Evolutionary conservation across 2,888 invertebrate species (phyloP).

Genomic region (Acrobeloides nanus): DNA sequence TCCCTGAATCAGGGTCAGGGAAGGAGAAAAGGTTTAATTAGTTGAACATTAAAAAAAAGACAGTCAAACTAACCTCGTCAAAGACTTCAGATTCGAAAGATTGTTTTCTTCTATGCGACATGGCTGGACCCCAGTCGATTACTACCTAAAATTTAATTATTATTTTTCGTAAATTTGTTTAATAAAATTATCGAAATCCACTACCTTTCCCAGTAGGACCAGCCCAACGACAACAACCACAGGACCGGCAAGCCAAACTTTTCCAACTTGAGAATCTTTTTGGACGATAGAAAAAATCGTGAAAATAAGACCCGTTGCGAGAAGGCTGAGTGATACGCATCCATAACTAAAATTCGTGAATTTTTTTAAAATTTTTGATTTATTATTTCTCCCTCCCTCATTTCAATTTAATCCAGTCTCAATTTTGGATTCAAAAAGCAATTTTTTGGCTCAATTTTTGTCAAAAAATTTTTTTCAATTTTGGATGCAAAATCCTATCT

Average conservation of each 20-base stretch:
- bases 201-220: slow-evolving; percentile 50
- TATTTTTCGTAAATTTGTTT: neutral
- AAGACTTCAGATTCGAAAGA: slow-evolving; percentile 43
- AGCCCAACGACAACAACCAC: slow-evolving; percentile 51
- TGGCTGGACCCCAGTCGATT: slow-evolving; percentile 53
- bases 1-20: too few relatives aligned
- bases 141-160: slow-evolving; percentile 27
- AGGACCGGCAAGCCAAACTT: slow-evolving; percentile 48
- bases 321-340: slow-evolving; percentile 46
- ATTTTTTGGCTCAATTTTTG: too few relatives aligned
- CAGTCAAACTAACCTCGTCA: slow-evolving; percentile 44
- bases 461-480: too few relatives aligned
- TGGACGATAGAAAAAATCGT: slow-evolving; percentile 53
- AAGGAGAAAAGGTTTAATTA: too few relatives aligned
- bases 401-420: too few relatives aligned
- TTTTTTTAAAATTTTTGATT: slow-evolving; percentile 5
- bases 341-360: slow-evolving; percentile 47
- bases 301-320: slow-evolving; percentile 52
- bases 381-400: too few relatives aligned
- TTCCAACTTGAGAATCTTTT: slow-evolving; percentile 52
- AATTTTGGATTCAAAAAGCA: too few relatives aligned
- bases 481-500: too few relatives aligned
- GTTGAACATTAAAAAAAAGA: too few relatives aligned
- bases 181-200: neutral
- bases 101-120: slow-evolving; percentile 42